A percentile compares a stretch with the other conserved stretches of the same genome.
phyloP scores from a whole-genome alignment of 1,140 invertebrate genomes.

The Mercenaria mercenaria region DNA sequence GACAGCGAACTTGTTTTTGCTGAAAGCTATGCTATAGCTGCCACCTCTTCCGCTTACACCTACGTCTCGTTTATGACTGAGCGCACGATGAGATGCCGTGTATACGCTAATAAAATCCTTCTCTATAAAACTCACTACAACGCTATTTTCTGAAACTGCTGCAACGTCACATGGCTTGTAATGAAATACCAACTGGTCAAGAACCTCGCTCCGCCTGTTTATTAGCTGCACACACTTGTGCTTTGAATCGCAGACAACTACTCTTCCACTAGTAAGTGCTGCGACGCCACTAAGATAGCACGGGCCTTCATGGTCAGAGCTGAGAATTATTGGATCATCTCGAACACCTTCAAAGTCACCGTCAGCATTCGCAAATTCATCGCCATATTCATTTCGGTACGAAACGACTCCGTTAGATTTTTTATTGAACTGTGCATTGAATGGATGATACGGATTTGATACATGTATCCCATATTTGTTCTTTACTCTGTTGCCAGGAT shows the following conservation, averaged over 20 bases:
- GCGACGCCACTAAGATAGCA: constrained; percentile 54
- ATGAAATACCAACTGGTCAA: constrained; percentile 61
- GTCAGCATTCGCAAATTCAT: not conserved
- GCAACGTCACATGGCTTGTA: constrained; percentile 54
- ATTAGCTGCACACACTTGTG: constrained; percentile 58
- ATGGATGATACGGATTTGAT: constrained; percentile 47
- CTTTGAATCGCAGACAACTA: constrained; percentile 58
- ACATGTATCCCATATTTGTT: constrained; percentile 54
- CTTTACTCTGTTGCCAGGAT: not conserved
- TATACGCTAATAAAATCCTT: constrained; percentile 61
- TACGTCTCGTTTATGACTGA: constrained; percentile 40
- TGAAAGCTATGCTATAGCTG: constrained; percentile 44
- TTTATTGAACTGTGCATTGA: constrained; percentile 46
- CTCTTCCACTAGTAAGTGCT: constrained; percentile 31
- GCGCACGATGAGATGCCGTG: not conserved
- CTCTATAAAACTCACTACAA: constrained; percentile 59
- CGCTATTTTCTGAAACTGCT: constrained; percentile 33
- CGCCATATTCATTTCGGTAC: not conserved
- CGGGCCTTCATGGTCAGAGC: constrained; percentile 20
- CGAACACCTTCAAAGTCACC: constrained; percentile 6
- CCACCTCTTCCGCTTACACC: constrained; percentile 51
- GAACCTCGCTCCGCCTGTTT: constrained; percentile 41
- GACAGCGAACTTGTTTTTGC: constrained; percentile 51
- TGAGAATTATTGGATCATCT: constrained; percentile 47
- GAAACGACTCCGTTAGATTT: not conserved